phyloP scores from a whole-genome alignment of 1,140 invertebrate species.

The Drosophila varians region DNA sequence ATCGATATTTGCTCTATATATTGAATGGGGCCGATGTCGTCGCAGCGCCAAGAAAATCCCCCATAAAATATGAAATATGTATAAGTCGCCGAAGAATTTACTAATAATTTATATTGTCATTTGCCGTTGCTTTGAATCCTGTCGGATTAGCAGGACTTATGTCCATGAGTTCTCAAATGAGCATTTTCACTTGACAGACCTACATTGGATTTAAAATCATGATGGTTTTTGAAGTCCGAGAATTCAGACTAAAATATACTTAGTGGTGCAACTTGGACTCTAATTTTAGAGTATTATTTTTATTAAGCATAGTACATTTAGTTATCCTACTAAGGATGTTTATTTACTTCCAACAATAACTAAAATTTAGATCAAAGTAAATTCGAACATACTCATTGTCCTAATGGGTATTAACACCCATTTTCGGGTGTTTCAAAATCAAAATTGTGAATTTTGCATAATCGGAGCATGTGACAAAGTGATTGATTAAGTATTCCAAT shows the following conservation, averaged over 20 bases:
- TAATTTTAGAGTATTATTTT: no score
- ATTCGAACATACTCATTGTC: neutral
- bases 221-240: no score
- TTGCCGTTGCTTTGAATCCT: conserved; percentile 12
- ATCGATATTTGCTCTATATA: conserved; percentile 32
- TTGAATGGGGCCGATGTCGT: conserved; percentile 3
- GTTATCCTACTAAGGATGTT: no score
- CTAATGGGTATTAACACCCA: neutral
- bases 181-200: conserved; percentile 22
- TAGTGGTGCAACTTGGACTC: no score
- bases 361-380: no score
- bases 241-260: neutral
- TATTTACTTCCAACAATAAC: no score
- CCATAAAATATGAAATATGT: conserved; percentile 18
- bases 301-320: no score
- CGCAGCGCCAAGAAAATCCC: conserved; percentile 4
- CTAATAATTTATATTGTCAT: conserved; percentile 40
- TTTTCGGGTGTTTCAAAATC: conserved; percentile 1
- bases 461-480: no score
- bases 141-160: conserved; percentile 29
- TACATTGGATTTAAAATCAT: neutral
- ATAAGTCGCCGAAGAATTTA: conserved; percentile 6
- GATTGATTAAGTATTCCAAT: conserved; percentile 46
- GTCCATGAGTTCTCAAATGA: conserved; percentile 19
- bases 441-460: no score